Evolutionary conservation across 2,113 vertebrate genomes (phyloP).

Genomic region (Typhlomys cinereus): DNA sequence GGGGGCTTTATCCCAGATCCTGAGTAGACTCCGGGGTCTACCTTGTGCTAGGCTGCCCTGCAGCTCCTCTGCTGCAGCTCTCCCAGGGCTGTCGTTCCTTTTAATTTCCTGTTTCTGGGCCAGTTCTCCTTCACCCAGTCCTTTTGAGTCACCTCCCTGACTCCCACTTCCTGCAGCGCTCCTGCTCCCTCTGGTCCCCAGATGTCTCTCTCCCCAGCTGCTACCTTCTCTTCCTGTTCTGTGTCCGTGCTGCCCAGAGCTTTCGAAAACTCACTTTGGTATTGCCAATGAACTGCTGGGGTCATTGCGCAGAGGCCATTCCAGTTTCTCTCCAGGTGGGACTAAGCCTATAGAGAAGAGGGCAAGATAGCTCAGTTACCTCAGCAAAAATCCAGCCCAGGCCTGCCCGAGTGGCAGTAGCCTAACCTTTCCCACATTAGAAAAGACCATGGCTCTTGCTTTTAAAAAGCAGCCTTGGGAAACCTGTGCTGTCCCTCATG

Average conservation of each 20-base stretch:
- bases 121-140: not conserved
- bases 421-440: not conserved
- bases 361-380: not conserved
- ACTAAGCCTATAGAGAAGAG: not conserved
- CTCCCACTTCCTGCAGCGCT: conserved; percentile 46
- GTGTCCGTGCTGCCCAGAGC: not conserved
- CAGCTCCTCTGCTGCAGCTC: not conserved
- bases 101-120: conserved; percentile 72
- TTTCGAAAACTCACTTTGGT: not conserved
- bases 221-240: not conserved
- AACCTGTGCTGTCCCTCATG: no score
- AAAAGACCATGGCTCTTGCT: not conserved
- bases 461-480: not conserved
- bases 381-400: not conserved
- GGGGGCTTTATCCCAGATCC: not conserved
- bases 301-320: fast-evolving
- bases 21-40: not conserved
- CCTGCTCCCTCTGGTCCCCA: conserved; percentile 59
- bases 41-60: not conserved
- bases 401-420: not conserved
- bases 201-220: conserved; percentile 37
- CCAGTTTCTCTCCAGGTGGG: not conserved
- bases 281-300: not conserved
- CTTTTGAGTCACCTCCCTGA: conserved; percentile 23
- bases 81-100: conserved; percentile 42